Evolutionary conservation across 1,140 invertebrate species (phyloP).

Genomic region (Berghia stephanieae): DNA sequence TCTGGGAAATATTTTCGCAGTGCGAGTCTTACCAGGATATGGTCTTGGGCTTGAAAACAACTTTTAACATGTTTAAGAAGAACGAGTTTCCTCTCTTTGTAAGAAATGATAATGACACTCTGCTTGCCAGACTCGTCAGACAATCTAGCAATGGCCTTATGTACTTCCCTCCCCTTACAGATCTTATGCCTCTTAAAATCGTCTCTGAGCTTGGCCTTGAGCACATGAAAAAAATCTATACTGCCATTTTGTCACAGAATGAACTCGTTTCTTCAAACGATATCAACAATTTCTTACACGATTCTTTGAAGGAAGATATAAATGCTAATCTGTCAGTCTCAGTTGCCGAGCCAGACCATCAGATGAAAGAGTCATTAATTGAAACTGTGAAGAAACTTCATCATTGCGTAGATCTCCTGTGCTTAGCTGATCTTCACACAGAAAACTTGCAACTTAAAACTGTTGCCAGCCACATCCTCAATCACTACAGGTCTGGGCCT

Average conservation of each 20-base stretch:
- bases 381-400: conserved; percentile 14
- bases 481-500: too few relatives aligned
- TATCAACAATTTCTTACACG: background rate
- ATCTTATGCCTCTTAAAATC: background rate
- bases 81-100: conserved; percentile 16
- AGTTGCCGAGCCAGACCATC: too few relatives aligned
- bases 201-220: conserved; percentile 17
- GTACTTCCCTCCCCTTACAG: conserved; percentile 13
- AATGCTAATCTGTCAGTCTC: background rate
- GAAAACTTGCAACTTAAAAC: background rate
- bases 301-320: conserved; percentile 20
- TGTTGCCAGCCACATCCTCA: background rate
- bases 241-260: conserved; percentile 4
- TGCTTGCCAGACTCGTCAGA: conserved; percentile 20
- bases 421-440: conserved; percentile 17
- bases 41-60: background rate
- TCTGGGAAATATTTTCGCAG: background rate
- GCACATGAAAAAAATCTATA: conserved; percentile 14
- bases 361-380: too few relatives aligned
- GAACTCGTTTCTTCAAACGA: background rate
- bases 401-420: conserved; percentile 14
- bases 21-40: background rate
- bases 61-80: conserved; percentile 11
- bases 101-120: conserved; percentile 9
- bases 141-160: conserved; percentile 17